These are phyloP conservation scores for Eidolon dupreanum DNA, from an alignment of 2,797 vertebrate genomes.

Conservation along the genomic window DNA sequence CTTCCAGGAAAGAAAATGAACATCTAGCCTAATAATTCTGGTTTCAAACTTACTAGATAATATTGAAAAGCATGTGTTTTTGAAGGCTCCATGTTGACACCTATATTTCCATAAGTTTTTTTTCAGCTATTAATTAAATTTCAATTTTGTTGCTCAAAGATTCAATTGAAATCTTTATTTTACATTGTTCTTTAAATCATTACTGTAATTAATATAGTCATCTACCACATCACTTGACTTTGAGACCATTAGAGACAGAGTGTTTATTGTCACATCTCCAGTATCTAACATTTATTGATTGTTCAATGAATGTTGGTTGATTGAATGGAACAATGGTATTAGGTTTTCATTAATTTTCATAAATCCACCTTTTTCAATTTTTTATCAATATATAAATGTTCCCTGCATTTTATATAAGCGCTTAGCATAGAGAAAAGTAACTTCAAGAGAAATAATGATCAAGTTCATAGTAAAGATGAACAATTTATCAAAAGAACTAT, in stretches of 20 bases:
- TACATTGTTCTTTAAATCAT: constrained; percentile 1
- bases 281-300: not conserved
- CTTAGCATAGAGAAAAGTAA: not conserved
- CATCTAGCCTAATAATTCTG: not conserved
- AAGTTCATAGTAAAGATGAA: not conserved
- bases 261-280: not conserved
- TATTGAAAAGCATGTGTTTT: not conserved
- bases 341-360: not conserved
- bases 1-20: not conserved
- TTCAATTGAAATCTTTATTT: not conserved
- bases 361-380: not conserved
- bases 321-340: not conserved
- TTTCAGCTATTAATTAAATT: constrained; percentile 19
- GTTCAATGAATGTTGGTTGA: not conserved
- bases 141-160: not conserved
- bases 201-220: not conserved
- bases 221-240: not conserved
- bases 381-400: not conserved
- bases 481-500: constrained; percentile 30
- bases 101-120: not conserved
- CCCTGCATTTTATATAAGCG: not conserved
- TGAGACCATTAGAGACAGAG: not conserved
- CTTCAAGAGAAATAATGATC: not conserved
- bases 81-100: not conserved
- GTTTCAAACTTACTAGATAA: constrained; percentile 9